Conservation (phyloP, 2,888 invertebrate genomes). For the Exephanes ischioxanthus region DNA sequence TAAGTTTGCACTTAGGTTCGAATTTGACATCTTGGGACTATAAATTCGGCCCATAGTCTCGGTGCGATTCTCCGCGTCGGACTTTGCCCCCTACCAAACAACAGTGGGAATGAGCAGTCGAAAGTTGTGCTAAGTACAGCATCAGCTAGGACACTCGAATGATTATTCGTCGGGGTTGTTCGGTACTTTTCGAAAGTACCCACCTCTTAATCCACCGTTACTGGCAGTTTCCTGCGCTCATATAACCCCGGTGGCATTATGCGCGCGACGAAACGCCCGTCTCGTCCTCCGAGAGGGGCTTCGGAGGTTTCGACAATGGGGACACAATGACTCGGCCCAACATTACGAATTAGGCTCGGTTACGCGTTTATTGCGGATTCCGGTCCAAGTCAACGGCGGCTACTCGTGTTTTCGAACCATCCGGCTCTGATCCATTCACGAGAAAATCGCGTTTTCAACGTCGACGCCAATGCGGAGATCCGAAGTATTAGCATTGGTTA, state of each 20-base stretch:
- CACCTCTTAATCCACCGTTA: slow-evolving; percentile 77
- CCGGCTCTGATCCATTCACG: background rate
- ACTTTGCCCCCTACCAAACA: background rate
- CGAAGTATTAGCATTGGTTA: slow-evolving; percentile 87
- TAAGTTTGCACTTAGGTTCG: background rate
- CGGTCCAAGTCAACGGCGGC: slow-evolving; percentile 80
- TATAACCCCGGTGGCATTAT: slow-evolving; percentile 76
- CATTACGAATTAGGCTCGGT: slow-evolving; percentile 85
- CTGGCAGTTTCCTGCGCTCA: slow-evolving; percentile 82
- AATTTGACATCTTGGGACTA: background rate
- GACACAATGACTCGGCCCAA: slow-evolving; percentile 79
- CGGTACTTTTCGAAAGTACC: slow-evolving; percentile 70
- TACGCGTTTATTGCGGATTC: slow-evolving; percentile 84
- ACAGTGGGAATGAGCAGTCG: background rate
- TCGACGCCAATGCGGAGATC: slow-evolving; percentile 82
- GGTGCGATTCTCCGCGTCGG: background rate
- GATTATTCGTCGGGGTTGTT: slow-evolving; percentile 16
- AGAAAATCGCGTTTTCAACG: slow-evolving; percentile 64
- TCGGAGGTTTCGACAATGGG: slow-evolving; percentile 74
- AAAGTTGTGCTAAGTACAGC: slow-evolving; percentile 4
- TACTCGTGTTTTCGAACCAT: slow-evolving; percentile 69
- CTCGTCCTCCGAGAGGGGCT: slow-evolving; percentile 60
- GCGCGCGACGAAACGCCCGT: slow-evolving; percentile 68
- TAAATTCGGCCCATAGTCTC: background rate
- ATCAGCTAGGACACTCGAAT: slow-evolving; percentile 23